Evolutionary conservation across 1,140 invertebrate genomes (phyloP).

Genomic region (Apis laboriosa): DNA sequence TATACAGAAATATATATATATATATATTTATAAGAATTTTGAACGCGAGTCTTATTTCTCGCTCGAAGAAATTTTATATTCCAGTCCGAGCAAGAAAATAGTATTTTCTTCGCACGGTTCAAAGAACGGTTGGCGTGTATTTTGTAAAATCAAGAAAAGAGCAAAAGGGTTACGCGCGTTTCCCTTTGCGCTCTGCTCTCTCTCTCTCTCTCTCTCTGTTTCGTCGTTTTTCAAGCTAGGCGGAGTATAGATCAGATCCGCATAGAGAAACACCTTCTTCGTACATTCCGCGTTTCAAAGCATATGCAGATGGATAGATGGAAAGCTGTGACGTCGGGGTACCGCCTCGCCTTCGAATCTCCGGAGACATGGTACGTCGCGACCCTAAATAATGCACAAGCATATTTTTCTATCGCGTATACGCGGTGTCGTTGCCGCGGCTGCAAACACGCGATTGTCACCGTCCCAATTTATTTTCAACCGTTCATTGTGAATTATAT

Average conservation of each 20-base stretch:
- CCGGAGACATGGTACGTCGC: constrained; percentile 69
- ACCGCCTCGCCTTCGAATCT: constrained; percentile 67
- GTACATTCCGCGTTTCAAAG: constrained; percentile 67
- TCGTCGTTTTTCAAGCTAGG: constrained; percentile 52
- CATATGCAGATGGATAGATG: constrained; percentile 76
- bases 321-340: constrained; percentile 71
- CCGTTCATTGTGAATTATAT: constrained; percentile 20
- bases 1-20: background rate
- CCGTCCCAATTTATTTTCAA: constrained; percentile 54
- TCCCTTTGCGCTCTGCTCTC: constrained; percentile 15
- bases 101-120: background rate
- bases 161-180: background rate
- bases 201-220: constrained; percentile 37
- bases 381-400: constrained; percentile 74
- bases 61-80: background rate
- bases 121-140: background rate
- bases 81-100: background rate
- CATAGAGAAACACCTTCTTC: constrained; percentile 51
- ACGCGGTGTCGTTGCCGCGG: constrained; percentile 51
- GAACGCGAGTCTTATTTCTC: background rate
- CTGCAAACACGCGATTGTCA: constrained; percentile 65
- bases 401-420: constrained; percentile 74
- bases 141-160: background rate
- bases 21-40: no score
- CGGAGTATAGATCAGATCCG: constrained; percentile 58